A percentile compares a stretch with the other conserved stretches of the same genome.
phyloP scores from a whole-genome alignment of 1,140 invertebrate genomes.

The Cyclargus thomasi region DNA sequence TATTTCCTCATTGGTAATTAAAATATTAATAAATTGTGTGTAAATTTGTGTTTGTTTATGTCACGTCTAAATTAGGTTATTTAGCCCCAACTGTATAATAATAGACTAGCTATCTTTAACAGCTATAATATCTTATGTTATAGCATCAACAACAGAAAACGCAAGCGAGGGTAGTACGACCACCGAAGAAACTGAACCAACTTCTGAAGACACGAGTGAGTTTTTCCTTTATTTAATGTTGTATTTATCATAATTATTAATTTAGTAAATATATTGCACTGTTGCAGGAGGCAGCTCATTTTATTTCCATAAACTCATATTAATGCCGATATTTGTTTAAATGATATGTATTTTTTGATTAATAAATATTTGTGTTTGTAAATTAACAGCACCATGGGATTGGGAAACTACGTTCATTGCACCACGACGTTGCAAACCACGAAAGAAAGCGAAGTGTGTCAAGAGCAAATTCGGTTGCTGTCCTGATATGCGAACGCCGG shows the following conservation, averaged over 20 bases:
- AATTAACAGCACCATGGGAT: conserved; percentile 43
- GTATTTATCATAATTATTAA: too few relatives aligned
- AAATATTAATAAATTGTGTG: background rate
- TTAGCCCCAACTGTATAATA: too few relatives aligned
- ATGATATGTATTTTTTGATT: conserved; percentile 13
- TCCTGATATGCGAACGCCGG: conserved; percentile 87
- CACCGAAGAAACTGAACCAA: conserved; percentile 17
- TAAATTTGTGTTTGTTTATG: conserved; percentile 2
- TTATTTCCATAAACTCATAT: too few relatives aligned
- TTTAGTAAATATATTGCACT: too few relatives aligned
- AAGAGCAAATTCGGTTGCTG: conserved; percentile 91
- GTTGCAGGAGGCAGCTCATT: too few relatives aligned
- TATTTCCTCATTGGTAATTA: too few relatives aligned
- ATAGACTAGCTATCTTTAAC: too few relatives aligned
- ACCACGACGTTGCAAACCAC: conserved; percentile 76
- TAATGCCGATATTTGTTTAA: background rate
- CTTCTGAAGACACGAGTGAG: background rate
- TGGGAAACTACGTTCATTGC: conserved; percentile 68
- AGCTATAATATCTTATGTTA: background rate
- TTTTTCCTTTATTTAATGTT: background rate
- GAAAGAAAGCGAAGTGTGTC: conserved; percentile 78
- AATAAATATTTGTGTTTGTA: too few relatives aligned
- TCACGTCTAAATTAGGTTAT: too few relatives aligned
- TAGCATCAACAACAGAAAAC: conserved; percentile 12
- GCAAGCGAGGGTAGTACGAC: conserved; percentile 15